Evolutionary conservation across 35 echinoderm and acorn worm genomes (phyloP).

Genomic region (Nesometra sesokonis): DNA sequence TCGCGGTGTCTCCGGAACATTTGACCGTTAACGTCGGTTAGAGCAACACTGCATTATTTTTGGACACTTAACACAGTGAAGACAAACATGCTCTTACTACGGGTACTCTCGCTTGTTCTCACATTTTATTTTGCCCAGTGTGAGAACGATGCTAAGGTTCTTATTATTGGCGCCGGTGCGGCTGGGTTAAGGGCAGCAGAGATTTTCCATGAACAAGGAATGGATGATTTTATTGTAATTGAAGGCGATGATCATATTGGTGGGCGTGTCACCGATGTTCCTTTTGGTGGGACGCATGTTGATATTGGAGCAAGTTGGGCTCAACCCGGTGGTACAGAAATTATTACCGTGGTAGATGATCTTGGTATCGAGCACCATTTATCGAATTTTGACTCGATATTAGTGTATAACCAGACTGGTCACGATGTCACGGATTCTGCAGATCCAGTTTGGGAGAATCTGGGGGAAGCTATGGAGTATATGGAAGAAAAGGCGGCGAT

Average conservation of each 20-base stretch:
- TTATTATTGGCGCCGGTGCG: constrained; percentile 34
- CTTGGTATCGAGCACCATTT: constrained; percentile 1
- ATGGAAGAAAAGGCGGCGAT: not conserved
- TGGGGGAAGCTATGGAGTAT: constrained; percentile 9
- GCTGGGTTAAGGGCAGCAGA: constrained; percentile 24
- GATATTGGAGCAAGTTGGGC: constrained; percentile 33
- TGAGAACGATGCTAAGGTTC: constrained; percentile 26
- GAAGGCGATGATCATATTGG: constrained; percentile 20
- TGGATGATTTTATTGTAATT: constrained; percentile 36
- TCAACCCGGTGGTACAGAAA: constrained; percentile 6
- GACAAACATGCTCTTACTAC: no score
- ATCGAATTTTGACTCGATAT: not conserved
- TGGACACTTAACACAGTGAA: no score
- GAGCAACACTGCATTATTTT: no score
- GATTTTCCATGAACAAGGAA: constrained; percentile 10
- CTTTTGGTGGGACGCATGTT: constrained; percentile 14
- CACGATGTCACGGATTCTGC: constrained; percentile 9
- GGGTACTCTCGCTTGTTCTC: not conserved
- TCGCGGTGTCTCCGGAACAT: no score
- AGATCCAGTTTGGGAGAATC: not conserved
- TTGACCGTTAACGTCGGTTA: no score
- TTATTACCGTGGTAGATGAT: not conserved
- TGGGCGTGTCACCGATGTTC: constrained; percentile 23
- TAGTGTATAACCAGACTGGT: constrained; percentile 20
- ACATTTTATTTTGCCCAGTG: not conserved